Base-by-base conservation (phyloP, 2,888 invertebrate species). In the Lasius platythorax region DNA sequence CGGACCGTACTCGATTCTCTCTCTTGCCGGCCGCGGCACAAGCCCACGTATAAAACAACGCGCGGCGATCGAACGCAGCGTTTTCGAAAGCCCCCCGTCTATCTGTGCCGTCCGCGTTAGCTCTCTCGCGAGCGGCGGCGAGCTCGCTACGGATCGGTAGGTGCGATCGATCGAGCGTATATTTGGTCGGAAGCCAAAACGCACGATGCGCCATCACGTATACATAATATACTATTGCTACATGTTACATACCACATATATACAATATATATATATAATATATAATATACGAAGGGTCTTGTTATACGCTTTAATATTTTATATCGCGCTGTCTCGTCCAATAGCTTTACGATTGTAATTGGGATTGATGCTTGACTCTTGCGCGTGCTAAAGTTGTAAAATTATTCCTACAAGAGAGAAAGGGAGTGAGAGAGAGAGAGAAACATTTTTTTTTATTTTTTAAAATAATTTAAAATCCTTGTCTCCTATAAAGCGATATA, bases 1-100 rank as follows among this genome's bases (percentile, higher is more conserved):
- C 78, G 43, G 12, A 12, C 56, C 68, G 72, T 67, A 63, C 83
- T 66, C 74, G 82, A 73, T 83, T 82, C 84, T 84, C 85, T 85
- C 85, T 85, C 85, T 85, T 82, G 72, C 75, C 83, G 73, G 86
- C 85, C 81, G 53, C 82, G 86, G 79, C 75, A 63, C 74, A 81
- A 76, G 81, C 83, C 50, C 23, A 58, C 82, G 66, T 82, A 76
- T 70, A 76, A 82, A 76, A 82, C 82, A 66, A 73, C 78, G 78
- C 78, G 66, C 82, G 53, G 46, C 79, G 72, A 81, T 81, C 79
- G 79, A 81, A 81, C 79, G 72, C 61, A 61, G 61, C 72, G 72
- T 78, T 74, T 67, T 61, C 74, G 58, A 46, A 68, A 73, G 58
- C 66, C 70, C 67, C 53, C 43, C 43, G 43, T 46, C 12, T 56